A percentile compares a stretch with the other conserved stretches of the same genome.
phyloP scores from a whole-genome alignment of 2,113 vertebrate species.

The Pelecanoides urinatrix region DNA sequence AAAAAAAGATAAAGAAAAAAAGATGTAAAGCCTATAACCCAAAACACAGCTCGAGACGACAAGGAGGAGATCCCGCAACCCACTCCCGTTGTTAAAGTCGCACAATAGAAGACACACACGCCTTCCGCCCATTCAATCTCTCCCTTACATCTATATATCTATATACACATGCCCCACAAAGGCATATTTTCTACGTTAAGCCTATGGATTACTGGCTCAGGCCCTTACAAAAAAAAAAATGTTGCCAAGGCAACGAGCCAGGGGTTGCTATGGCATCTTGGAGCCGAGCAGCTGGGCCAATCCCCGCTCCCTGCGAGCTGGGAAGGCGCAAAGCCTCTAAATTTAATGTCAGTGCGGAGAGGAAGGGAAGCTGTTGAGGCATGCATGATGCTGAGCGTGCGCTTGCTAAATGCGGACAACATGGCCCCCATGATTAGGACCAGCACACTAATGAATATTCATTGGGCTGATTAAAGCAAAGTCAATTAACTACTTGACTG shows the following conservation, averaged over 20 bases:
- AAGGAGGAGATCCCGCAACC: background rate
- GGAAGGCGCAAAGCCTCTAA: constrained; percentile 83
- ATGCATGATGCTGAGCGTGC: constrained; percentile 76
- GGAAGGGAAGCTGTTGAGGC: constrained; percentile 85
- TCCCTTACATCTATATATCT: constrained; percentile 49
- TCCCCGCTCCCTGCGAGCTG: constrained; percentile 87
- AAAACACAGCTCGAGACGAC: background rate
- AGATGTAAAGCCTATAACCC: background rate
- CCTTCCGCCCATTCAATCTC: constrained; percentile 51
- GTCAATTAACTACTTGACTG: constrained; percentile 81
- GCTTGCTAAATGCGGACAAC: constrained; percentile 68
- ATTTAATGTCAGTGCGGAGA: constrained; percentile 84
- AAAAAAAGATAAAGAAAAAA: background rate
- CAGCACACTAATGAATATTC: constrained; percentile 80
- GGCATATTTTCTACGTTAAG: constrained; percentile 55
- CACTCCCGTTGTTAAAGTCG: background rate
- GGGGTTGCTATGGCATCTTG: constrained; percentile 98
- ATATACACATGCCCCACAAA: constrained; percentile 50
- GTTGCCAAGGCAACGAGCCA: constrained; percentile 95
- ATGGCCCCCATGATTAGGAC: constrained; percentile 73
- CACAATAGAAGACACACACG: background rate
- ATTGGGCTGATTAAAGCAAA: constrained; percentile 77
- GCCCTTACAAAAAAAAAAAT: constrained; percentile 71
- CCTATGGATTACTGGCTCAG: constrained; percentile 89
- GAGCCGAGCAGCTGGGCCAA: constrained; percentile 95